These are phyloP conservation scores for Xenops minutus DNA, from an alignment of 2,797 vertebrate genomes.

Conservation along the genomic window DNA sequence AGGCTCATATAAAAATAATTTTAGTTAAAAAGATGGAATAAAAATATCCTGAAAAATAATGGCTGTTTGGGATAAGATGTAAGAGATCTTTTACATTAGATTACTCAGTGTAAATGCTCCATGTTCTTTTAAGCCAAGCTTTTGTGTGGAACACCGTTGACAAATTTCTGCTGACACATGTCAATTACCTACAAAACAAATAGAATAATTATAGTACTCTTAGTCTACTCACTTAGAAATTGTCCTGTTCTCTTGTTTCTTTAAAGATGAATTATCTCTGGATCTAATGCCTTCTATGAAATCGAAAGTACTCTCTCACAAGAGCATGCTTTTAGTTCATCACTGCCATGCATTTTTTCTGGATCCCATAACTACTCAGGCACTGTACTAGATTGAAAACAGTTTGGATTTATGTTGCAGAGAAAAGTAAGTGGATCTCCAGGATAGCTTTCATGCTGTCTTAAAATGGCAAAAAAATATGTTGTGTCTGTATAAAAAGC, in stretches of 20 bases:
- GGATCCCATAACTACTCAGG: not conserved
- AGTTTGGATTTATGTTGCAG: not conserved
- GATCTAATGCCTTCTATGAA: not conserved
- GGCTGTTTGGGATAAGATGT: not conserved
- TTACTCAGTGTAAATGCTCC: not conserved
- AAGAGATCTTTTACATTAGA: not conserved
- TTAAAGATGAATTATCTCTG: not conserved
- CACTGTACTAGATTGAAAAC: not conserved
- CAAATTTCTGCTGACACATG: not conserved
- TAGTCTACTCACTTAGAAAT: not conserved
- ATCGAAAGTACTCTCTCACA: not conserved
- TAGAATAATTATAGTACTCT: not conserved
- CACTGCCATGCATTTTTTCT: not conserved
- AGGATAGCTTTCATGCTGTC: not conserved
- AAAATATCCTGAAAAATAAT: not conserved
- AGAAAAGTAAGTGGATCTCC: not conserved
- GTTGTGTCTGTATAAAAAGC: not conserved
- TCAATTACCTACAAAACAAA: not conserved
- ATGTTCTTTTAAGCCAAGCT: not conserved
- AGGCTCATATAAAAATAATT: not conserved
- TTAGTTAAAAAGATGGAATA: not conserved
- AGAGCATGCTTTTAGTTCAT: not conserved
- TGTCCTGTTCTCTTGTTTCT: not conserved
- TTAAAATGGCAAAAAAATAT: not conserved
- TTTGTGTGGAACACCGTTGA: not conserved